Base-by-base conservation (phyloP, 2,888 invertebrate species). In the Trypoxylon attenuatum region DNA sequence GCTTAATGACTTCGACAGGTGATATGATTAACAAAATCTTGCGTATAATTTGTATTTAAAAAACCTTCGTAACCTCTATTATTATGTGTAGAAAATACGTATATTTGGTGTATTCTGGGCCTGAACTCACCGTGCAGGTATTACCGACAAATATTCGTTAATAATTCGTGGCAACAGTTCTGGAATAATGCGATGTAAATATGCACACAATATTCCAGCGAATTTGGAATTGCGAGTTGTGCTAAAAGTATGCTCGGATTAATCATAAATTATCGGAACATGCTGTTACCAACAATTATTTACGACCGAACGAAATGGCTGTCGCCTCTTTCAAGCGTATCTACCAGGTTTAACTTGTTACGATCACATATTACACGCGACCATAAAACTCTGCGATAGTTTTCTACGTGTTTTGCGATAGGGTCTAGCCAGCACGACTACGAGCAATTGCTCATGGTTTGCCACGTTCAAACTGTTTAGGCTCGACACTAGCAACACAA, bases 221-320 rank as follows among this genome's bases (percentile, higher is more conserved):
- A 3, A 6, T 16, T 16, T 21, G 10, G 15, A 33, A 38, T 29
- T 33, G 15, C 13, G 49, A 13, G 18, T 8, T 25, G 18, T 15
- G 15, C 16, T 29, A 33, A 41, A 33, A 52, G 38, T 18, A 50
- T 41, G n/a, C 18, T n/a, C 8, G 21, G 38, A 49, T 49, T 43
- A 38, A 55, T 60, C 42, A 46, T 47, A 47, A 47, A 47, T 54
- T 46, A 47, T 33, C 23, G n/a, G 47, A 23, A 25, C 29, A 43
- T 55, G 43, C 43, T 25, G 25, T 25, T 15, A 33, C 47, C 43
- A 60, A 55, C 49, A 41, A 50, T 55, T 55, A 29, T 60, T 55
- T 49, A 33, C 49, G 15, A 15, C 43, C 38, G n/a, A 21, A 18
- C 41, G 19, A 41, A 13, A 25, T 15, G 43, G 23, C 53, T 43